Base-by-base conservation (phyloP, 2,888 invertebrate genomes). In the Agrochola macilenta region DNA sequence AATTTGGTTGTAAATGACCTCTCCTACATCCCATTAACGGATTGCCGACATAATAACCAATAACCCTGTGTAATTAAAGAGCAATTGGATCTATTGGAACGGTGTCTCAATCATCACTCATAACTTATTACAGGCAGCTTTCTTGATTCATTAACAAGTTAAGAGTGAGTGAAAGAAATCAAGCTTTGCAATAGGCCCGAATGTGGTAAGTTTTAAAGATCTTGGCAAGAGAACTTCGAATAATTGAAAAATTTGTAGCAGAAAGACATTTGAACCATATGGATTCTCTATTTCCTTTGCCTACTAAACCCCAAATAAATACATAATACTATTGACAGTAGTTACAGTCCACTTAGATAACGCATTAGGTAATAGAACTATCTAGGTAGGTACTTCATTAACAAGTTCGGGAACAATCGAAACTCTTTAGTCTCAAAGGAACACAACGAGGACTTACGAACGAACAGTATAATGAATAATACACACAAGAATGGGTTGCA, bases 361-460 rank as follows among this genome's bases (percentile, higher is more conserved):
- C 30, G 23, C 71, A 71, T 74, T 39, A 35, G 30, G 57, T 63
- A 64, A 70, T 63, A 60, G 35, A 83, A 23, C 58, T 71, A 49
- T 23, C 57, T 54, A 74, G 39, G n/a, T 74, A 49, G 20, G 7
- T 49, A 64, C 49, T 43, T 54, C 60, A 78, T 71, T 69, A 71
- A 69, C 30, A 75, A 71, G 71, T 69, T 43, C 54, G 14, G 49
- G 52, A 30, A 65, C 49, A 77, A 58, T 77, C n/a, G 43, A 57
- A 58, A 81, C 68, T 69, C 54, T 74, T 76, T 52, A 58, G 61
- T 68, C 68, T 61, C 83, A 74, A 71, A 79, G 74, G 69, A 74
- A 20, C 26, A 46, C 49, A n/a, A 46, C 61, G 73, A 63, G 4
- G 7, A 26, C 61, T 43, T 68, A n/a, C 61, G 43, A 52, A 64